Conservation (phyloP, 2,888 invertebrate species). For the Cosmia pyralina region DNA sequence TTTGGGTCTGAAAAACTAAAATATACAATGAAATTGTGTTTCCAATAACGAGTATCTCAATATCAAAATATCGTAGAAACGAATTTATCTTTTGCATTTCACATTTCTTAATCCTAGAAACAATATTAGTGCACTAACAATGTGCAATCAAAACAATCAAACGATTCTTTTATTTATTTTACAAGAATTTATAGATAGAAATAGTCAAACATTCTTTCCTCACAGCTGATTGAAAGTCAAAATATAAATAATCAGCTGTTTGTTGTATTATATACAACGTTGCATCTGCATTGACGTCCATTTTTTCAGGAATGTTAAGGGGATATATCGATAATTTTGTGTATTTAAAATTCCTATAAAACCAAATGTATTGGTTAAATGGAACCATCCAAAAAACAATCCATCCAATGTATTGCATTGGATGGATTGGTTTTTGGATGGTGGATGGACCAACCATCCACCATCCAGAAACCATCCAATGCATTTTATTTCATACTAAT, state of each 20-base stretch:
- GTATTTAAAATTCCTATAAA: too few relatives aligned
- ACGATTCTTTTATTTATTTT: constrained; percentile 22
- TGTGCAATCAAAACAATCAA: constrained; percentile 23
- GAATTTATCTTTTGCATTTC: constrained; percentile 16
- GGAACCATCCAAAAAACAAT: too few relatives aligned
- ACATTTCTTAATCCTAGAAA: constrained; percentile 19
- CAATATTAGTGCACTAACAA: constrained; percentile 33
- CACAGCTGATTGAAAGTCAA: constrained; percentile 23
- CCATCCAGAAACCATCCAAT: too few relatives aligned
- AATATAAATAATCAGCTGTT: constrained; percentile 23
- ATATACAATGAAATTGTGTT: too few relatives aligned
- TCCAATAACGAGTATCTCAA: neutral
- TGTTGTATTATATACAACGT: neutral
- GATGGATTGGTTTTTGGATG: too few relatives aligned
- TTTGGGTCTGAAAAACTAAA: neutral
- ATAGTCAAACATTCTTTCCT: constrained; percentile 11
- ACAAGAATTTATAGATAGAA: neutral
- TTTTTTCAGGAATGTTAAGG: neutral
- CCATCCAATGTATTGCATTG: too few relatives aligned
- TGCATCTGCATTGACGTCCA: neutral
- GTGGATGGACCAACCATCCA: too few relatives aligned
- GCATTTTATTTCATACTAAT: too few relatives aligned
- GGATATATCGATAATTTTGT: too few relatives aligned
- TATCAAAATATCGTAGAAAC: constrained; percentile 1
- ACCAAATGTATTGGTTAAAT: too few relatives aligned